These are phyloP conservation scores for Euzophera pinguis DNA, from an alignment of 2,888 invertebrate species.

Conservation along the genomic window DNA sequence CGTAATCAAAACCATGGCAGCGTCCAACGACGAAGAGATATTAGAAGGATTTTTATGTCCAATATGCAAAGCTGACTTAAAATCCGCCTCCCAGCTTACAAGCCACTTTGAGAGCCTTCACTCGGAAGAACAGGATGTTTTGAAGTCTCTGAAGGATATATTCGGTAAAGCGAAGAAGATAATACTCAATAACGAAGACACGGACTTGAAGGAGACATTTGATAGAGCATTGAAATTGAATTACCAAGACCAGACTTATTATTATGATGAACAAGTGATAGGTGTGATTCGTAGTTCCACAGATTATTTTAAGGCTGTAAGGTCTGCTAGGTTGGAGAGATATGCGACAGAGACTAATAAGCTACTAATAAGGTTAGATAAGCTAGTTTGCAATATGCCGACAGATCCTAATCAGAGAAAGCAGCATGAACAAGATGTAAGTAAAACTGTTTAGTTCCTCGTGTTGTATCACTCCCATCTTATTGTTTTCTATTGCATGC, in stretches of 20 bases:
- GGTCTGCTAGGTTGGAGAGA: constrained; percentile 85
- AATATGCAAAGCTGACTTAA: constrained; percentile 94
- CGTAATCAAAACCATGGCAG: constrained; percentile 47
- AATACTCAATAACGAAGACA: constrained; percentile 85
- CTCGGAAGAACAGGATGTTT: constrained; percentile 91
- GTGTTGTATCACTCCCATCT: too few species aligned
- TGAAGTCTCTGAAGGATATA: constrained; percentile 89
- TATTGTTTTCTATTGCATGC: too few species aligned
- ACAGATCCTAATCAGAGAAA: constrained; percentile 85
- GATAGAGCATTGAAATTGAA: constrained; percentile 74
- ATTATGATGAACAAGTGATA: constrained; percentile 79
- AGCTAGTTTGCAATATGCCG: constrained; percentile 91
- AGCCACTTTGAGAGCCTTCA: constrained; percentile 94
- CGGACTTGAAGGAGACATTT: constrained; percentile 79
- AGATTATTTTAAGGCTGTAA: constrained; percentile 86
- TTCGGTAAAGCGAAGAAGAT: constrained; percentile 95
- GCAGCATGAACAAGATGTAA: constrained; percentile 84
- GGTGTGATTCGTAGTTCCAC: constrained; percentile 84
- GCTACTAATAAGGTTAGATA: constrained; percentile 94
- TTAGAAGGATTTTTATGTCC: constrained; percentile 97
- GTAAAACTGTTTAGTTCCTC: constrained; percentile 64
- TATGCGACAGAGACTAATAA: constrained; percentile 97
- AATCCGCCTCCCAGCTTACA: constrained; percentile 89
- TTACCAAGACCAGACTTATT: constrained; percentile 53
- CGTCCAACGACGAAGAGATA: constrained; percentile 80